phyloP scores from a whole-genome alignment of 2,797 vertebrate genomes.

The Propithecus perrieri region DNA sequence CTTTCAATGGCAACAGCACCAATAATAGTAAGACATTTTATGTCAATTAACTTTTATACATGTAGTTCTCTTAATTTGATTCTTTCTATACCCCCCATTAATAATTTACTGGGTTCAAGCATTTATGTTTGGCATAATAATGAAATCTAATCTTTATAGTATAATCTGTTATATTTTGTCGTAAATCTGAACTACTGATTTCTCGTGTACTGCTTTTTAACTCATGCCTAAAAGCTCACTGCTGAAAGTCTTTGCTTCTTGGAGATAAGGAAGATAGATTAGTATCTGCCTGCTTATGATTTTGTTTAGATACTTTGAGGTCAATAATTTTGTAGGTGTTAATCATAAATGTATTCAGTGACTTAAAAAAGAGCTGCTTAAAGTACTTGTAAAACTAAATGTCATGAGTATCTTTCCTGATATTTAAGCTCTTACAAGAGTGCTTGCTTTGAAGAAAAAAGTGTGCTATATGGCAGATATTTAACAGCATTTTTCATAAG shows the following conservation, averaged over 20 bases:
- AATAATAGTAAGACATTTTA: slow-evolving; percentile 95
- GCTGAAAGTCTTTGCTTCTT: background rate
- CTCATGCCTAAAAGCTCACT: background rate
- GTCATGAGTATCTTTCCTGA: background rate
- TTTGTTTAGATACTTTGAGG: background rate
- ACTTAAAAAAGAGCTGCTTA: background rate
- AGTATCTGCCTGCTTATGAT: background rate
- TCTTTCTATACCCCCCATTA: background rate
- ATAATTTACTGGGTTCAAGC: background rate
- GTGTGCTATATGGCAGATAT: background rate
- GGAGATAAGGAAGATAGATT: background rate
- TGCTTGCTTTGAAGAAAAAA: background rate
- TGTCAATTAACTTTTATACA: background rate
- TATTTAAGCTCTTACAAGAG: background rate
- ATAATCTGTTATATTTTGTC: background rate
- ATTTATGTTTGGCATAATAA: background rate
- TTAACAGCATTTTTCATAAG: background rate
- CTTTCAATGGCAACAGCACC: slow-evolving; percentile 94
- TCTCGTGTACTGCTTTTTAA: background rate
- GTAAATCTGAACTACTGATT: background rate
- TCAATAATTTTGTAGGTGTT: background rate
- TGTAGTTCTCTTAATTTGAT: background rate
- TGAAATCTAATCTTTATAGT: background rate
- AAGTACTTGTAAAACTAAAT: background rate
- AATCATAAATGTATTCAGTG: background rate